Evolutionary conservation across 2,888 invertebrate species (phyloP).

Genomic region (Piscicola geometra): DNA sequence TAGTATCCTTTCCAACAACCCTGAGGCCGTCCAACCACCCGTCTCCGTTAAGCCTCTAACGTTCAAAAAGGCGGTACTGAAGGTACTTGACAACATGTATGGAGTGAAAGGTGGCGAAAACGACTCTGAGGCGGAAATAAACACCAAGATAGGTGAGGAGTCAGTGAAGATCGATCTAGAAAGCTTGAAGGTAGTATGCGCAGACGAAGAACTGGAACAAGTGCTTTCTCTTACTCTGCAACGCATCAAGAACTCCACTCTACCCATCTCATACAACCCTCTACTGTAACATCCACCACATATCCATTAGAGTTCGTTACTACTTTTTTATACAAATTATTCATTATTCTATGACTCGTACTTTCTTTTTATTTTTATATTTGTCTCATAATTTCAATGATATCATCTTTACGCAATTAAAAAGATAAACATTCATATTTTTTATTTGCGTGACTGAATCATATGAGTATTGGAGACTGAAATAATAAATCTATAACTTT

Average conservation of each 20-base stretch:
- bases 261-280: neutral
- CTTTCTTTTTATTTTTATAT: too few species aligned
- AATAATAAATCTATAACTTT: too few species aligned
- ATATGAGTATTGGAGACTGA: too few species aligned
- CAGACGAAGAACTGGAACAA: neutral
- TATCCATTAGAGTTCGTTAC: too few species aligned
- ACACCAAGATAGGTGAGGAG: neutral
- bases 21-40: neutral
- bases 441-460: too few species aligned
- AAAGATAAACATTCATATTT: too few species aligned
- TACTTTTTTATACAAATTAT: too few species aligned
- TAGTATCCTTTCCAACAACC: neutral
- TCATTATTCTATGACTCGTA: too few species aligned
- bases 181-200: neutral
- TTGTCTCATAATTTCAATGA: too few species aligned
- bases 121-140: neutral
- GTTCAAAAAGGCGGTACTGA: neutral
- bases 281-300: too few species aligned
- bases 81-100: slow-evolving; percentile 5
- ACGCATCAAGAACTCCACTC: neutral
- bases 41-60: neutral
- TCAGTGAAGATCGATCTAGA: neutral
- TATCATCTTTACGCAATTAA: too few species aligned
- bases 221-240: neutral
- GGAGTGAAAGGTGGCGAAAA: neutral